phyloP scores from a whole-genome alignment of 2,113 vertebrate genomes.

The Embiotoca jacksoni region DNA sequence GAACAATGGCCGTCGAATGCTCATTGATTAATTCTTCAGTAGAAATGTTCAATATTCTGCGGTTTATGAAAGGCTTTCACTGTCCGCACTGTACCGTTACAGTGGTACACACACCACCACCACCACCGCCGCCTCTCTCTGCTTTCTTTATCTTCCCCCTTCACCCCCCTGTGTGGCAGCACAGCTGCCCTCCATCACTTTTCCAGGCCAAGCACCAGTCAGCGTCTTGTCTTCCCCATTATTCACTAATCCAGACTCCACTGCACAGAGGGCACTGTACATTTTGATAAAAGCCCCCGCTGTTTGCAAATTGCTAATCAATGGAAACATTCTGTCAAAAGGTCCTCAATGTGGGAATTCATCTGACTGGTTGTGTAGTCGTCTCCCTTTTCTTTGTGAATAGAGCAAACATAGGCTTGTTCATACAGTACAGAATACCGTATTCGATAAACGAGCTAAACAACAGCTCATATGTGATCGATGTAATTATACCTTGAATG shows the following conservation, averaged over 20 bases:
- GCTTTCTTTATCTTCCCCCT: slow-evolving; percentile 25
- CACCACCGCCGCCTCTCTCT: background rate
- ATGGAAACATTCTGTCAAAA: slow-evolving; percentile 68
- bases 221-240: slow-evolving; percentile 40
- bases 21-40: slow-evolving; percentile 34
- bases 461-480: background rate
- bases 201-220: slow-evolving; percentile 43
- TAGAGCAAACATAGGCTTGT: background rate
- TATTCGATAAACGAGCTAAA: slow-evolving; percentile 11
- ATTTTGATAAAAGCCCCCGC: slow-evolving; percentile 70
- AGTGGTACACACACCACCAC: slow-evolving; percentile 25
- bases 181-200: slow-evolving; percentile 49
- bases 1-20: background rate
- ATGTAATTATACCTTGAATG: slow-evolving; percentile 4
- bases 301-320: slow-evolving; percentile 77
- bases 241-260: slow-evolving; percentile 47
- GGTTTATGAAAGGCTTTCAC: slow-evolving; percentile 37
- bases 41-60: slow-evolving; percentile 7
- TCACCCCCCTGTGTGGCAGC: slow-evolving; percentile 14
- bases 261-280: slow-evolving; percentile 61
- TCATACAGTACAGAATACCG: background rate
- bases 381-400: slow-evolving; percentile 21
- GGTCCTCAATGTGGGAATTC: slow-evolving; percentile 23
- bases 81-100: slow-evolving; percentile 3
- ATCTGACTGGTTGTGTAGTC: slow-evolving; percentile 12